Percentiles rank a stretch among this genome's conserved stretches.
Conservation (phyloP, 2,113 vertebrate genomes). For the Cololabis saira region DNA sequence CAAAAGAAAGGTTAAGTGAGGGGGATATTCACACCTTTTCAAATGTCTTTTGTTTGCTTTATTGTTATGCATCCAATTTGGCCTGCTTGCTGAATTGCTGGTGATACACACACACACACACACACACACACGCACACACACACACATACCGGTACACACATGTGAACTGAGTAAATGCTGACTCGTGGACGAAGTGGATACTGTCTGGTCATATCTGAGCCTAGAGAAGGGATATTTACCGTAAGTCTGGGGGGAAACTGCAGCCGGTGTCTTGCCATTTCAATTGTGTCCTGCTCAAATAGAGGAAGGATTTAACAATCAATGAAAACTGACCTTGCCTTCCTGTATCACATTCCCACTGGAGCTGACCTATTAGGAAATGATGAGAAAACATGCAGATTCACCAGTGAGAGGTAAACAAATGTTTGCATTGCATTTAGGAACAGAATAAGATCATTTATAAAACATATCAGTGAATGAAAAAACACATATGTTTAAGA, state of each 20-base stretch:
- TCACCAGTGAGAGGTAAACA: conserved; percentile 3
- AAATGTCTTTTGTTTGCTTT: conserved; percentile 22
- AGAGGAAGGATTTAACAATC: conserved; percentile 71
- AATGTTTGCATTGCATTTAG: conserved; percentile 11
- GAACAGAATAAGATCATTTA: conserved; percentile 3
- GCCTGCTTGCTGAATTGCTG: conserved; percentile 18
- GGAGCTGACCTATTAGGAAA: conserved; percentile 32
- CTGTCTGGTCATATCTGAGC: conserved; percentile 35
- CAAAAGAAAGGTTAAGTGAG: conserved; percentile 19
- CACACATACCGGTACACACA: conserved; percentile 19
- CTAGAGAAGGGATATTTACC: conserved; percentile 35
- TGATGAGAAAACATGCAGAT: conserved; percentile 42
- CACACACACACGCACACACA: neutral
- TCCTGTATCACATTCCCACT: conserved; percentile 64
- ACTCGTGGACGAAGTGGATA: conserved; percentile 32
- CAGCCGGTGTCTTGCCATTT: conserved; percentile 52
- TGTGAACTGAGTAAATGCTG: conserved; percentile 42
- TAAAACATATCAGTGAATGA: neutral
- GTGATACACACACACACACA: neutral
- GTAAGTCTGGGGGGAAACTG: conserved; percentile 40
- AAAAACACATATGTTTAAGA: neutral
- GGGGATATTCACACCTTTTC: conserved; percentile 37
- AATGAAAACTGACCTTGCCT: conserved; percentile 65
- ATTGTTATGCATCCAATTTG: conserved; percentile 32
- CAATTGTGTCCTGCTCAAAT: conserved; percentile 50